Evolutionary conservation across 2,888 invertebrate species (phyloP).

Genomic region (Catocala nupta): DNA sequence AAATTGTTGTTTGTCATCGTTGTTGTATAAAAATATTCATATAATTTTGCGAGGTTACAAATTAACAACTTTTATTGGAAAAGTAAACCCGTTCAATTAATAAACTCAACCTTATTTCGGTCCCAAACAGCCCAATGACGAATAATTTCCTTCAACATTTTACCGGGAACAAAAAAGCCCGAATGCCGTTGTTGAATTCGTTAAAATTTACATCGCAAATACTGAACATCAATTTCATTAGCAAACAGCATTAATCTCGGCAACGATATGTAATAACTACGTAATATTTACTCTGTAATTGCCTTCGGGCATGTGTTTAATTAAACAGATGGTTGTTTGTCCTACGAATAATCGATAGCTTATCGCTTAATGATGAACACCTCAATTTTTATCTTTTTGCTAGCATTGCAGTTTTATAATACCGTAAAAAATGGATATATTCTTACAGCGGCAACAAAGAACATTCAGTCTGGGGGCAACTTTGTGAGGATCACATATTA

Average conservation of each 20-base stretch:
- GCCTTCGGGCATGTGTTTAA: constrained; percentile 59
- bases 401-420: too few species aligned
- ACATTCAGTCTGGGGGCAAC: too few species aligned
- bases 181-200: constrained; percentile 40
- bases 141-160: constrained; percentile 37
- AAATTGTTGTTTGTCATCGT: too few species aligned
- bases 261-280: constrained; percentile 55
- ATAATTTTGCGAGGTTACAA: too few species aligned
- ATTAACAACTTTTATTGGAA: too few species aligned
- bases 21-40: too few species aligned
- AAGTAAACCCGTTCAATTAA: neutral
- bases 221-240: constrained; percentile 63
- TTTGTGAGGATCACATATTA: too few species aligned
- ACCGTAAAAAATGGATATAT: too few species aligned
- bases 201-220: constrained; percentile 58
- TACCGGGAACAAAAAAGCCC: constrained; percentile 28
- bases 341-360: constrained; percentile 48
- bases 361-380: constrained; percentile 26
- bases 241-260: constrained; percentile 63
- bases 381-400: constrained; percentile 19
- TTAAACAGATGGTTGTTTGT: constrained; percentile 58
- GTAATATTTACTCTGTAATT: constrained; percentile 59
- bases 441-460: too few species aligned
- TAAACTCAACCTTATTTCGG: neutral
- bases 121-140: neutral